Conservation (phyloP, 1,140 invertebrate species). For the Aphelenchoides avenae region DNA sequence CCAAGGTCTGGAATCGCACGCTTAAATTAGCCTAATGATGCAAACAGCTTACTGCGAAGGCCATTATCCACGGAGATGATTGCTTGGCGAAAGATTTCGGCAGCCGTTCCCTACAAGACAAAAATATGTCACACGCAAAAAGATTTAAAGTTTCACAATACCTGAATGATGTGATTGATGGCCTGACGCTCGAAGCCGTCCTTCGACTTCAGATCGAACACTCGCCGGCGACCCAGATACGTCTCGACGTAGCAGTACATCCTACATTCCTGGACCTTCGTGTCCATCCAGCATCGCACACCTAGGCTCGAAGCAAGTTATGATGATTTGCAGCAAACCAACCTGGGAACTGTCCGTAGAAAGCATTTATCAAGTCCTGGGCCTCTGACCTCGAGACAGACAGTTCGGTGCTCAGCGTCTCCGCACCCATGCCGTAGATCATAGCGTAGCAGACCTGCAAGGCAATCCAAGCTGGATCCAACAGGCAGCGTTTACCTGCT, state of each 20-base stretch:
- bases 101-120: slow-evolving; percentile 82
- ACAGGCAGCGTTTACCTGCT: slow-evolving; percentile 27
- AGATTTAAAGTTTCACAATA: not conserved
- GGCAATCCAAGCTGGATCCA: not conserved
- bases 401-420: slow-evolving; percentile 75
- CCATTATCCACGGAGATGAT: slow-evolving; percentile 73
- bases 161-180: slow-evolving; percentile 84
- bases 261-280: slow-evolving; percentile 69
- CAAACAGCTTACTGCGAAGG: slow-evolving; percentile 21
- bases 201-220: slow-evolving; percentile 64
- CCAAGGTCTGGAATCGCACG: slow-evolving; percentile 40
- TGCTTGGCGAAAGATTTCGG: slow-evolving; percentile 85
- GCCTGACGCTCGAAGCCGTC: slow-evolving; percentile 79
- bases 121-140: too few species aligned
- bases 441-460: slow-evolving; percentile 86
- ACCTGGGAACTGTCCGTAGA: slow-evolving; percentile 77
- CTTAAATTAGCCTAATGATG: not conserved
- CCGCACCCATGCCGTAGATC: slow-evolving; percentile 91
- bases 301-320: slow-evolving; percentile 42
- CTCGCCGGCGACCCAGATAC: slow-evolving; percentile 72
- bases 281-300: slow-evolving; percentile 67
- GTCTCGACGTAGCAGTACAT: slow-evolving; percentile 77
- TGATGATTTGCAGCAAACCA: slow-evolving; percentile 13
- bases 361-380: slow-evolving; percentile 72
- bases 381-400: slow-evolving; percentile 77